Evolutionary conservation across 2,888 invertebrate species (phyloP), one percentile per base, ranked within the genome.

Genomic region (Drosophila pseudotakahashii): DNA sequence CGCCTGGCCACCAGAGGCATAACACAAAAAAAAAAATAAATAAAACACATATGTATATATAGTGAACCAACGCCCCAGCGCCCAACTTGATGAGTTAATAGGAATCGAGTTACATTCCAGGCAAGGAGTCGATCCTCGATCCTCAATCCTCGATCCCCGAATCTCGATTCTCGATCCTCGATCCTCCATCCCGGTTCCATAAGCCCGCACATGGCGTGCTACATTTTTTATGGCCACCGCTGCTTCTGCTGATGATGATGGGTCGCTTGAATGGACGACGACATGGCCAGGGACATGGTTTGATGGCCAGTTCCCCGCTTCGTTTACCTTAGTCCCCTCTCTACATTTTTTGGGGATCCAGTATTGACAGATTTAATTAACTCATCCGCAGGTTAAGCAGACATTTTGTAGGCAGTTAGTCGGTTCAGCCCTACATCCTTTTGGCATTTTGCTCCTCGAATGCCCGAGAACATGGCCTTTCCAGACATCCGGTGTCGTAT

Each of bases 31-130:
- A 14, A 41, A 42, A 41, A 42, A 73, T 71, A 45, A 30, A 54
- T 30, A 59, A 45, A 55, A 55, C 42, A 42, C 26, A 36, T 39
- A 11, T 44, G 1, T 13, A 37, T 36, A 59, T 42, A 51, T 42
- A 47, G 39, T 32, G 67, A 59, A 72, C 60, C 60, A 70, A 81
- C 81, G 86, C 86, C 81, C 86, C 73, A 81, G 81, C 83, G 69
- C 76, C 79, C 79, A 75, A 86, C 84, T 89, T 90, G 90, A 90
- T 90, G 90, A 90, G 90, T 90, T 90, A 90, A 90, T 90, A 90
- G 90, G 90, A 90, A 90, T 90, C 91, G 89, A 89, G 90, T 90
- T 90, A 90, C 90, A 88, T 89, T 81, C 89, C 82, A 77, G 81
- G 81, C 81, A 81, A 82, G 81, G 52, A 80, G 86, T 73, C 57